These are phyloP conservation scores for Crenuchus spilurus DNA, from an alignment of 2,797 vertebrate species.

Conservation along the genomic window DNA sequence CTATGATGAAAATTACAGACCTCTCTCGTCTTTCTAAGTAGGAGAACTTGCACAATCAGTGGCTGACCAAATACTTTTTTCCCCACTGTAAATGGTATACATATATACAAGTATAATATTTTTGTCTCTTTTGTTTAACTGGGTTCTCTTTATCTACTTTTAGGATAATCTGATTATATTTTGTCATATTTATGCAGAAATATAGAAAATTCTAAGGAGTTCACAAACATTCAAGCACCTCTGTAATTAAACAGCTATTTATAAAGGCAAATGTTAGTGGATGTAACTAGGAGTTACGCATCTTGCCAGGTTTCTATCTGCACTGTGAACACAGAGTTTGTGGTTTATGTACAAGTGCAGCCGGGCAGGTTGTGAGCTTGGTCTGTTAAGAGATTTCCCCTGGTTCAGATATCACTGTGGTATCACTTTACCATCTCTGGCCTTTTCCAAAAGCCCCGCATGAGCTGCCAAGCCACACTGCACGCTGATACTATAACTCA, in stretches of 20 bases:
- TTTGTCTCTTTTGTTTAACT: too few species aligned
- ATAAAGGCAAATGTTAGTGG: constrained; percentile 2
- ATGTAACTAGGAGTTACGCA: constrained; percentile 12
- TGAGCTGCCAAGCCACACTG: constrained; percentile 40
- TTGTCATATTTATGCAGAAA: too few species aligned
- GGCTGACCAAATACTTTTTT: too few species aligned
- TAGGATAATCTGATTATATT: too few species aligned
- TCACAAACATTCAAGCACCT: background rate
- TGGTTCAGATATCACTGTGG: constrained; percentile 28
- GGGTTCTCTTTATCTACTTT: too few species aligned
- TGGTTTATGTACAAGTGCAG: constrained; percentile 27
- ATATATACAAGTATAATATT: too few species aligned
- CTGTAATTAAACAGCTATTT: background rate
- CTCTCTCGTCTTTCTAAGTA: too few species aligned
- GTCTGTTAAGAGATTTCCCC: constrained; percentile 17
- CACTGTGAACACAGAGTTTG: constrained; percentile 17
- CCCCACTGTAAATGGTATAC: too few species aligned
- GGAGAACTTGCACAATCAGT: too few species aligned
- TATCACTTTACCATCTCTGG: constrained; percentile 40
- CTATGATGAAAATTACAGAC: too few species aligned
- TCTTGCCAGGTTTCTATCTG: background rate
- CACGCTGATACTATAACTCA: constrained; percentile 28
- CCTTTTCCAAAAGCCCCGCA: constrained; percentile 28
- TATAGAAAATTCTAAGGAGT: too few species aligned
- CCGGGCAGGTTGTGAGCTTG: background rate